Evolutionary conservation across 2,888 invertebrate genomes (phyloP), one percentile per base, ranked within the genome.

Genomic region (Stramonita haemastoma): DNA sequence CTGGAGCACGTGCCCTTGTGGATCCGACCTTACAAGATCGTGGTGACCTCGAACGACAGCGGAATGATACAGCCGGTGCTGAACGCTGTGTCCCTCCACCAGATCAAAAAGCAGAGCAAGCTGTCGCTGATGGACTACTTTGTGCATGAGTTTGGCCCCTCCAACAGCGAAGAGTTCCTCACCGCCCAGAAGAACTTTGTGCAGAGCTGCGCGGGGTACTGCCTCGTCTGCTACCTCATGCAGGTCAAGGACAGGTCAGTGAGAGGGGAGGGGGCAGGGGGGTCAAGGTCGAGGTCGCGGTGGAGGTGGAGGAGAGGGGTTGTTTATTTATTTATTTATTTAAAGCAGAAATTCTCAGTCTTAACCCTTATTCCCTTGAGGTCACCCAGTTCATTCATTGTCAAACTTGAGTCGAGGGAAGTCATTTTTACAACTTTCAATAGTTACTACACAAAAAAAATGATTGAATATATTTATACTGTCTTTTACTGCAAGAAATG

Each of bases 131-230:
- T 98, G 89, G 98, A 99, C 94, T 99, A 99, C 97, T 98, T 99
- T 95, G 97, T 98, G 93, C 97, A 98, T 92, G 99, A 99, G 96
- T 99, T 98, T 96, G 99, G 99, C 0, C 97, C 97, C 17, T 96
- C 97, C 89, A 98, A 97, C 93, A 98, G 98, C 84, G 98, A 99
- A 95, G 97, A 97, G 81, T 99, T 99, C 96, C 96, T 98, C 90
- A 97, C 97, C 22, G 99, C 99, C 5, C 99, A 99, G 96, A 97
- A 97, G 95, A 99, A 99, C 96, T 99, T 99, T 96, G 99, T 99
- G 11, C 98, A 98, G 96, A 99, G 99, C 93, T 99, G 99, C 96
- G 99, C 99, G 5, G 99, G 99, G 0, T 99, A 99, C 96, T 99
- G 99, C 94, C 97, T 99, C 83, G 98, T 99, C 91, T 99, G 99